Percentiles rank a stretch among this genome's conserved stretches.
Conservation (phyloP, 92 coral and sea anemone genomes). For the Virgularia gustaviana region DNA sequence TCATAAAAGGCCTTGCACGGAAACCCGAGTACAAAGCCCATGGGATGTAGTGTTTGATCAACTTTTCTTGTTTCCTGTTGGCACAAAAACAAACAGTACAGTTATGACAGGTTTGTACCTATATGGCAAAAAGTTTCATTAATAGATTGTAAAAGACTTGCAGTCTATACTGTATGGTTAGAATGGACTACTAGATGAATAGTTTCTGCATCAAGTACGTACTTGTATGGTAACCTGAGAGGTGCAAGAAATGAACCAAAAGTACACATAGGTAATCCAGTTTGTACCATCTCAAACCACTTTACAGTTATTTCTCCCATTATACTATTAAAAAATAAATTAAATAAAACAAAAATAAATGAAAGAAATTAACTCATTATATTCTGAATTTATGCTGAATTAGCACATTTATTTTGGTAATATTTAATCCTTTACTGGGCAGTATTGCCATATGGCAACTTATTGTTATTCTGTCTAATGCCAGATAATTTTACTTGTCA, state of each 20-base stretch:
- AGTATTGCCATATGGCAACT: too few species aligned
- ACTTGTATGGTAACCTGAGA: constrained; percentile 64
- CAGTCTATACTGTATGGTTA: neutral
- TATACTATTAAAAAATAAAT: constrained; percentile 55
- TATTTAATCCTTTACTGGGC: too few species aligned
- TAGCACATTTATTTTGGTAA: neutral
- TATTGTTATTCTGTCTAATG: too few species aligned
- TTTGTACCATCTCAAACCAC: constrained; percentile 95
- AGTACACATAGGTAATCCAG: constrained; percentile 89
- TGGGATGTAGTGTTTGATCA: constrained; percentile 67
- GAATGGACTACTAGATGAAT: neutral
- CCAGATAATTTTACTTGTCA: too few species aligned
- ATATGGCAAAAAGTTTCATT: too few species aligned
- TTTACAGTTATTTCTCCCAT: constrained; percentile 89
- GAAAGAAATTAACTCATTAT: neutral
- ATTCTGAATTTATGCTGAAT: neutral
- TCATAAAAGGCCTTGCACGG: constrained; percentile 68
- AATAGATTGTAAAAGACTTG: neutral
- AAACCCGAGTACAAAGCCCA: constrained; percentile 86
- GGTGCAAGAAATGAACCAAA: constrained; percentile 82
- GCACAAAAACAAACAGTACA: too few species aligned
- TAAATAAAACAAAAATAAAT: neutral
- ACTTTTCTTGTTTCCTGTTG: constrained; percentile 60
- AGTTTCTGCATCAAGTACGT: constrained; percentile 14
- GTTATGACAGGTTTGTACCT: too few species aligned